Base-by-base conservation (phyloP, 92 coral and sea anemone species). In the Hydrozoanthus gracilis region DNA sequence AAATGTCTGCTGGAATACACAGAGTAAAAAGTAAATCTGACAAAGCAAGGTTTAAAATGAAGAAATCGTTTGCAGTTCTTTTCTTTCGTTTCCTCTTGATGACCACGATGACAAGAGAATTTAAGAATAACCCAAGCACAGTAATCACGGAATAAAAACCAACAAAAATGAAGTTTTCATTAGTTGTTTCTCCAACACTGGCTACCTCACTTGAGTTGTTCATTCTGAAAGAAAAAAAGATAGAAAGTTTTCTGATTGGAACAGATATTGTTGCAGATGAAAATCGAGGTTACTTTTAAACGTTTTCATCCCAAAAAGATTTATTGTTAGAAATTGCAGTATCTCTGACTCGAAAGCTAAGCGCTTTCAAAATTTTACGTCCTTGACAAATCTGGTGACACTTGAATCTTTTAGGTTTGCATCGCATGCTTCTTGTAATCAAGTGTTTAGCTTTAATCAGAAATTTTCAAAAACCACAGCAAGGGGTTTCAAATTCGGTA, bases 1-100 rank as follows among this genome's bases (percentile, higher is more conserved):
- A 80, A 12, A 80, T 80, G 51, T 80, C 85, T 3, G 74, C 52
- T 5, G 85, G 85, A 65, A 80, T 80, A 20, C 85, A 80, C 85
- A 80, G 20, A 1, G 85, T 80, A 51, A 80, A 80, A 3, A 80
- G 18, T 0, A 80, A 27, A 47, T 80, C 85, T 80, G 85, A 18
- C 4, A 80, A 10, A 2, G 85, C 85, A 48, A 80, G 85, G 55
- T 80, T 80, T 16, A 80, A 17, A 64, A 80, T 65, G 56, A 80
- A 80, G 73, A 46, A 80, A n/a, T 80, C 85, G 18, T 80, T 80
- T n/a, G 50, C 85, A 49, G 72, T 80, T 65, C 85, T 12, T 44
- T 80, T 80, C 45, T 18, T 65, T 13, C 56, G 45, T 16, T 80
- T 80, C n/a, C 85, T 16, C 62, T 80, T 65, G 60, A 80, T 80